Base-by-base conservation (phyloP, 2,113 vertebrate genomes). In the Baryphthengus martii region DNA sequence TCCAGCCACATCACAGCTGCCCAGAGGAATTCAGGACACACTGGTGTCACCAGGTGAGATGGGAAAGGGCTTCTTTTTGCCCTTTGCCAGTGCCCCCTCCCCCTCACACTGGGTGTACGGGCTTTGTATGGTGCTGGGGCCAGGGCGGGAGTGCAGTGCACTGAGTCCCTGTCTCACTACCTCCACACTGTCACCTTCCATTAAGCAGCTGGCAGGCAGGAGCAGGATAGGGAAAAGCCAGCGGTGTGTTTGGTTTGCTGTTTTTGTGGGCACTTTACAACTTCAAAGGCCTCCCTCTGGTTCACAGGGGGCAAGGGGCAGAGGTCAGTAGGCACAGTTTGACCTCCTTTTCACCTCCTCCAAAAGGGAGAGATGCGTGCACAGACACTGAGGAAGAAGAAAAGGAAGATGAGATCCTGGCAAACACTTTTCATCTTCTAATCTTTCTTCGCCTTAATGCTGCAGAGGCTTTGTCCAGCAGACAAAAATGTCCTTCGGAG, bases 251-350 rank as follows among this genome's bases (percentile, higher is more conserved):
- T 85, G 73, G 81, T 89, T 84, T 96, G 95, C 93, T 93, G 95
- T 94, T 96, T 96, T 93, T 66, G 91, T 86, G 81, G 92, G 89
- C 76, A 87, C 71, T 89, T 93, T 19, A 61, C 50, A 52, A 95
- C 95, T 97, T 97, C 97, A 96, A 97, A 98, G 97, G 66, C 55
- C 95, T 89, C 73, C 91, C 79, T 72, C 82, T 91, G 72, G 95
- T 96, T 98, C 97, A 95, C 90, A 95, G 93, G 88, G 93, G 96
- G 84, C 96, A 95, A 94, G 94, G 96, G 77, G 89, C 88, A 97
- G 88, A 93, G 95, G 97, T 90, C 92, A 65, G 39, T 35, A 77
- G 95, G 87, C 96, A 95, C 49, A 2, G 80, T 81, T 96, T 94
- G 96, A 96, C 96, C 97, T 97, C 89, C 50, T 74, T 94, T 95